Evolutionary conservation across 2,888 invertebrate genomes (phyloP).

Genomic region (Clusia tigrina): DNA sequence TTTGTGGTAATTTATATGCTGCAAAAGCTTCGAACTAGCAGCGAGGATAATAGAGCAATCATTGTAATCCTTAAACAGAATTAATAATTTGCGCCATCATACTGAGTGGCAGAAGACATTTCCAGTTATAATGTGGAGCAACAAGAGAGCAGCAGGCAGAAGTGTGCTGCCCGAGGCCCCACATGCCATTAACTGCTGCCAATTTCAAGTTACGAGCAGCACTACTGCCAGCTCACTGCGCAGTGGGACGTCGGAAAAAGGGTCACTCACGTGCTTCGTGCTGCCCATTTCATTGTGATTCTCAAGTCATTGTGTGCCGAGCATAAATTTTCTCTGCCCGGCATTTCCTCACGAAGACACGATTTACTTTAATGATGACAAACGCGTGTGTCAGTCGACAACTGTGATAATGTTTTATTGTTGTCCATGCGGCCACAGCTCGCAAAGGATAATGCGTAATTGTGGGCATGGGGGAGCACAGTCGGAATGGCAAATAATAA

Average conservation of each 20-base stretch:
- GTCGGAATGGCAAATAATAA: not conserved
- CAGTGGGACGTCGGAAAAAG: not conserved
- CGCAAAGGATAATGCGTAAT: not conserved
- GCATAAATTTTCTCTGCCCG: not conserved
- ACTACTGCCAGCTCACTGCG: too few species aligned
- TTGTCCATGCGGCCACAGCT: not conserved
- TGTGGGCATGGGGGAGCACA: not conserved
- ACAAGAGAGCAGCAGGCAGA: too few species aligned
- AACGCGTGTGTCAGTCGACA: not conserved
- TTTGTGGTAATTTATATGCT: too few species aligned
- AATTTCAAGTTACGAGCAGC: too few species aligned
- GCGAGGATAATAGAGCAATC: too few species aligned
- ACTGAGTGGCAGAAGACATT: too few species aligned
- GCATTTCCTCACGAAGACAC: not conserved
- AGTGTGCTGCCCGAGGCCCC: too few species aligned
- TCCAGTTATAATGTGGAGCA: too few species aligned
- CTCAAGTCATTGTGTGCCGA: not conserved
- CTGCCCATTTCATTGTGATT: not conserved
- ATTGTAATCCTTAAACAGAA: too few species aligned
- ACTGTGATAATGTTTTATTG: not conserved
- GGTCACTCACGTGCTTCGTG: not conserved
- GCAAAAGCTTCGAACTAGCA: too few species aligned
- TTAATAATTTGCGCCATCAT: too few species aligned
- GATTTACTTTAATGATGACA: constrained; percentile 2
- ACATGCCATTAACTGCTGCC: too few species aligned